phyloP scores from a whole-genome alignment of 1,140 invertebrate species.

The Liolophura sinensis region DNA sequence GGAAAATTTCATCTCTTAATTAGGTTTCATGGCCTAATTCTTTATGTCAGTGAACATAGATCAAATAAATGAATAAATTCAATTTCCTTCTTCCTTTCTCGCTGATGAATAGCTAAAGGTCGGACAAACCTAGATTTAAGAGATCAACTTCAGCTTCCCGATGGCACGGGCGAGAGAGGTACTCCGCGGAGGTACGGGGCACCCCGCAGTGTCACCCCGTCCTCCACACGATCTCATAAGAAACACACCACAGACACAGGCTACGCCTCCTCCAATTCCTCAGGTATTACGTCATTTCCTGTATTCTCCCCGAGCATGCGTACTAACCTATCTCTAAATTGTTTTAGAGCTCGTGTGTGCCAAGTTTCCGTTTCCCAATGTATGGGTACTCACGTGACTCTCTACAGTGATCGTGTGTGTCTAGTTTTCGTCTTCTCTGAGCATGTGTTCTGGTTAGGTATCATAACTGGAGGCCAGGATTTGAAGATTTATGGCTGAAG shows the following conservation, averaged over 20 bases:
- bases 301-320: background rate
- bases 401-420: too few species aligned
- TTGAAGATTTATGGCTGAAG: too few species aligned
- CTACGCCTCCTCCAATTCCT: constrained; percentile 48
- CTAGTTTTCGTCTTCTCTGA: too few species aligned
- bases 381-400: too few species aligned
- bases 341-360: too few species aligned
- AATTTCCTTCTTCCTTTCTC: constrained; percentile 11
- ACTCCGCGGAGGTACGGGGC: constrained; percentile 40
- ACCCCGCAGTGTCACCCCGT: constrained; percentile 28
- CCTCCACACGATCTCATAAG: constrained; percentile 26
- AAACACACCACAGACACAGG: constrained; percentile 42
- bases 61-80: constrained; percentile 5
- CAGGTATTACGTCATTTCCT: constrained; percentile 34
- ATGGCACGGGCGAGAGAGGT: constrained; percentile 21
- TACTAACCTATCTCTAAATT: too few species aligned
- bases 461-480: too few species aligned
- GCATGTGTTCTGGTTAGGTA: too few species aligned
- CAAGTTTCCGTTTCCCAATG: too few species aligned
- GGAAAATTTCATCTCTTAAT: constrained; percentile 1
- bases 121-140: constrained; percentile 53
- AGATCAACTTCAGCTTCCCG: constrained; percentile 40
- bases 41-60: background rate
- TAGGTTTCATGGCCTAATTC: constrained; percentile 1
- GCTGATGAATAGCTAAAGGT: constrained; percentile 48